Conservation (phyloP, 2,113 vertebrate species). For the Corynorhinus townsendii region DNA sequence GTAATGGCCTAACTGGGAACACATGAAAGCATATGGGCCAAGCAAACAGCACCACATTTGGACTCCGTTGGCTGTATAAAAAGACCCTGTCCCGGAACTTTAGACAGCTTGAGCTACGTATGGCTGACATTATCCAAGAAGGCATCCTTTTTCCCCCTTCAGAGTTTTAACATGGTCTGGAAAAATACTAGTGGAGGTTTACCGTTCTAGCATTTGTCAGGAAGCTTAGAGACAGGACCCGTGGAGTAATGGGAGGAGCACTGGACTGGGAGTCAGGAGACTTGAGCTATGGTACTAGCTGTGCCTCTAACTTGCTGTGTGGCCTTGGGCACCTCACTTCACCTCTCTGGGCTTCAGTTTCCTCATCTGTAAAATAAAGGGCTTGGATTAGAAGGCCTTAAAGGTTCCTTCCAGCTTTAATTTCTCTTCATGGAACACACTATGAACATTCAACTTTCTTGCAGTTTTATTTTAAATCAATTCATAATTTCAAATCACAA, state of each 20-base stretch:
- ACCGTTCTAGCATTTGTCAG: constrained; percentile 78
- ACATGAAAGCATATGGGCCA: constrained; percentile 79
- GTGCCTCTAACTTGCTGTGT: constrained; percentile 75
- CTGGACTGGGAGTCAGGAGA: constrained; percentile 74
- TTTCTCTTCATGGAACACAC: constrained; percentile 45
- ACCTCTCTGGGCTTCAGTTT: constrained; percentile 76
- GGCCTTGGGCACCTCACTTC: constrained; percentile 75
- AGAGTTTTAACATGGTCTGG: constrained; percentile 74
- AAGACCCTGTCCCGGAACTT: constrained; percentile 78
- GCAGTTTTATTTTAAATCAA: constrained; percentile 36
- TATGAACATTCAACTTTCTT: constrained; percentile 44
- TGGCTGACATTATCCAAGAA: constrained; percentile 81
- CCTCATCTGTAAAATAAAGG: constrained; percentile 77
- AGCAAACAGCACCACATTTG: constrained; percentile 78
- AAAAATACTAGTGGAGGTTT: constrained; percentile 73
- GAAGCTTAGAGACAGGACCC: constrained; percentile 73
- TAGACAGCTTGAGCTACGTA: constrained; percentile 74
- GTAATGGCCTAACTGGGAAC: constrained; percentile 80
- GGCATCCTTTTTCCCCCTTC: constrained; percentile 55
- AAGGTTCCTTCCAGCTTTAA: constrained; percentile 55
- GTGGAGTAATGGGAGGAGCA: constrained; percentile 73
- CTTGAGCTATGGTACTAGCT: constrained; percentile 73
- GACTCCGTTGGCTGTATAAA: constrained; percentile 80
- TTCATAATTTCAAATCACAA: constrained; percentile 29
- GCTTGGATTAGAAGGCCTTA: constrained; percentile 73